Evolutionary conservation across 2,113 vertebrate genomes (phyloP).

Genomic region (Colossoma macropomum): DNA sequence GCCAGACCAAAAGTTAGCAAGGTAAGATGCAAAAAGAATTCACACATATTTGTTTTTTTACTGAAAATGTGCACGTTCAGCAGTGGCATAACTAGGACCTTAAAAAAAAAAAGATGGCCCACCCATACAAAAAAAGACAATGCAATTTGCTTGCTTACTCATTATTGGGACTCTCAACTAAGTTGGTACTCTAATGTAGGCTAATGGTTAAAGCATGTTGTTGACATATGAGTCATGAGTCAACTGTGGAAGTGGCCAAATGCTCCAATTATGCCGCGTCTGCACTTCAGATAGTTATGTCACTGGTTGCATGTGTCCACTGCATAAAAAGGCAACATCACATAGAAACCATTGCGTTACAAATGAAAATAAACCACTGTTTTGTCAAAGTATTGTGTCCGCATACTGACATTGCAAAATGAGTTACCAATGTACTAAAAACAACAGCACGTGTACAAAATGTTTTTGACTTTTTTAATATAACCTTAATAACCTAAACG

Average conservation of each 20-base stretch:
- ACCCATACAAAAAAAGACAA: too few relatives aligned
- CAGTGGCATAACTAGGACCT: not conserved
- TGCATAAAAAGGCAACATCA: not conserved
- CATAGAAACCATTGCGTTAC: not conserved
- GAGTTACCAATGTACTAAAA: slow-evolving; percentile 11
- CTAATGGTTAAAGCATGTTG: too few relatives aligned
- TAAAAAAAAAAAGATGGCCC: too few relatives aligned
- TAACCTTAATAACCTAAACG: not conserved
- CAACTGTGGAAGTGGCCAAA: too few relatives aligned
- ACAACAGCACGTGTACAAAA: not conserved
- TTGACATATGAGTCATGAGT: too few relatives aligned
- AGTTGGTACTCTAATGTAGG: too few relatives aligned
- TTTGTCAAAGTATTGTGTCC: not conserved
- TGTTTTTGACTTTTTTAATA: not conserved
- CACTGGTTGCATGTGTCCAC: not conserved
- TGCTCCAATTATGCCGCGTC: too few relatives aligned
- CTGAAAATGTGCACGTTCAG: not conserved
- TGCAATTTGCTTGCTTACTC: too few relatives aligned
- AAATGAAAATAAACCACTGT: not conserved
- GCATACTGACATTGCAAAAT: not conserved
- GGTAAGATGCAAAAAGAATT: slow-evolving; percentile 63
- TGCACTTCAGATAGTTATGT: not conserved
- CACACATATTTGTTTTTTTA: not conserved
- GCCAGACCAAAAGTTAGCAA: slow-evolving; percentile 59
- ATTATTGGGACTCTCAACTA: too few relatives aligned